These are phyloP conservation scores for Urophycis tenuis DNA, from an alignment of 2,797 vertebrate genomes.

Conservation along the genomic window DNA sequence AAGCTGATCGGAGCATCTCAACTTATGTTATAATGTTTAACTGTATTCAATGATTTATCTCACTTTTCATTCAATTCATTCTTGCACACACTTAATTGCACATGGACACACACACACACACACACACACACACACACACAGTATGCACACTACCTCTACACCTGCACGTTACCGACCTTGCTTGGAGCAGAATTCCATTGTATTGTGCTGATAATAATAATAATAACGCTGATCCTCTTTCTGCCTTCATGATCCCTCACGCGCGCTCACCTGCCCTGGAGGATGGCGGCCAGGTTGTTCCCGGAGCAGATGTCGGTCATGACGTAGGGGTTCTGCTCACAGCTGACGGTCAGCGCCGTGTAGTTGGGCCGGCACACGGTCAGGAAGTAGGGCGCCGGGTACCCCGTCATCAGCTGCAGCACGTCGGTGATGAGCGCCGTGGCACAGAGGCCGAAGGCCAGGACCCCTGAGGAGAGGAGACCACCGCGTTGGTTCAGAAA, in stretches of 20 bases:
- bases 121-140: no score
- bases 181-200: no score
- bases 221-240: no score
- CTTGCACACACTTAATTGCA: no score
- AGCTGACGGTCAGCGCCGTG: constrained; percentile 85
- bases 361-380: constrained; percentile 98
- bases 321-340: constrained; percentile 89
- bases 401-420: constrained; percentile 93
- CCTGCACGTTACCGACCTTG: background rate
- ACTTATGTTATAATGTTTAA: no score
- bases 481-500: no score
- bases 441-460: constrained; percentile 92
- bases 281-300: constrained; percentile 80
- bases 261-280: constrained; percentile 90
- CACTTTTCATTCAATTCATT: no score
- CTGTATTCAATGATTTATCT: no score
- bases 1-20: no score
- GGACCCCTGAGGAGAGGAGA: constrained; percentile 77
- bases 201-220: no score
- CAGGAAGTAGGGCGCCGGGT: constrained; percentile 93
- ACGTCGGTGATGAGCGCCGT: constrained; percentile 96
- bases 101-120: no score
- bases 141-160: background rate
- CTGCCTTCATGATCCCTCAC: no score
- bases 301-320: constrained; percentile 95